A percentile compares a stretch with the other conserved stretches of the same genome.
Evolutionary conservation across 2,888 invertebrate genomes (phyloP).

Genomic region (Uloborus plumipes): DNA sequence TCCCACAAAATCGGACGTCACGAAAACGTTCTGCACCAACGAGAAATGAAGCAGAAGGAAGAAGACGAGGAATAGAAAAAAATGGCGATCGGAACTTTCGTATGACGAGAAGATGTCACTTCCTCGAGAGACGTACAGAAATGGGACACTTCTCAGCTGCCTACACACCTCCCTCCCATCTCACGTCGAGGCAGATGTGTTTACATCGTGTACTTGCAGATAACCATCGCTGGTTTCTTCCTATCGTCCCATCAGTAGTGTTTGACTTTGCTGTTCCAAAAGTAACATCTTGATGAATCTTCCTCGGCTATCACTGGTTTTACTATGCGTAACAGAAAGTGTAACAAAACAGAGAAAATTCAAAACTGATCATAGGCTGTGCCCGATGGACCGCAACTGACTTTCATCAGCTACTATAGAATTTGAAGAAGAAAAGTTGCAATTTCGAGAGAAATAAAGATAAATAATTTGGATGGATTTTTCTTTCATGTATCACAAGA

Average conservation of each 20-base stretch:
- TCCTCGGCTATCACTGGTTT: background rate
- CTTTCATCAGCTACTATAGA: no score
- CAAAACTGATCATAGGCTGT: no score
- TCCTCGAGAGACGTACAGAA: slow-evolving; percentile 45
- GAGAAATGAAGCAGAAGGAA: background rate
- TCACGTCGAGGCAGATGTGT: slow-evolving; percentile 52
- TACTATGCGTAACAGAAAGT: background rate
- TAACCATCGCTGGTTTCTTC: slow-evolving; percentile 51
- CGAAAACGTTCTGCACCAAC: slow-evolving; percentile 17
- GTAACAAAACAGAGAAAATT: no score
- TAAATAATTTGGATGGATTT: no score
- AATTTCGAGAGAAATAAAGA: no score
- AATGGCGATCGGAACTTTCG: slow-evolving; percentile 20
- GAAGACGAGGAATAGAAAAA: slow-evolving; percentile 6
- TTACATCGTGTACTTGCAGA: slow-evolving; percentile 59
- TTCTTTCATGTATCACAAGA: no score
- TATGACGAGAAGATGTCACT: slow-evolving; percentile 59
- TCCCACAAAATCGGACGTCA: no score
- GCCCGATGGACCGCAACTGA: no score
- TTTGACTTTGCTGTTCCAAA: background rate
- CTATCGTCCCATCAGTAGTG: slow-evolving; percentile 38
- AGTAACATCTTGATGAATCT: no score
- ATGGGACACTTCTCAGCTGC: slow-evolving; percentile 54
- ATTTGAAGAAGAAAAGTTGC: no score
- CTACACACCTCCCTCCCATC: background rate